Conservation (phyloP, 2,113 vertebrate genomes). For the Erpornis zantholeuca region DNA sequence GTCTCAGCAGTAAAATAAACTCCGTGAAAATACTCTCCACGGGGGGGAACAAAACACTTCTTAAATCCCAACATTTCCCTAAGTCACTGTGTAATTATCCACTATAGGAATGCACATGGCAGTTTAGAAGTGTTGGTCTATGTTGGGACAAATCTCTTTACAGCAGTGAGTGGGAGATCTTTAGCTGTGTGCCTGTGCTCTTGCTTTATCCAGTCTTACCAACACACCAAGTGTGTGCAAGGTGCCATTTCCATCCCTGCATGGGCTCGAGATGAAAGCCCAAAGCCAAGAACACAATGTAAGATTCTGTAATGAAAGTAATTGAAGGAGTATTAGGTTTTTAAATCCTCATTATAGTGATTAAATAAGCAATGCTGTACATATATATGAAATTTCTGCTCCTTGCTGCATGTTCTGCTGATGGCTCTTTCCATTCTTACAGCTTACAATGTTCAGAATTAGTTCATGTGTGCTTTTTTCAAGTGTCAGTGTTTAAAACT, state of each 20-base stretch:
- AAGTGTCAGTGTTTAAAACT: neutral
- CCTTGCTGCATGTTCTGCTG: neutral
- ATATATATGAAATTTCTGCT: neutral
- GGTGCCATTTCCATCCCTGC: fast-evolving
- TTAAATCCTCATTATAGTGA: neutral
- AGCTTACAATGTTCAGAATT: neutral
- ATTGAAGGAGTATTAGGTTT: neutral
- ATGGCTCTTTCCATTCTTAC: neutral
- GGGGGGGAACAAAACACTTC: fast-evolving
- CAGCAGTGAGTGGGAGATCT: neutral
- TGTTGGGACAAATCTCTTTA: neutral
- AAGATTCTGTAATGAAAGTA: neutral
- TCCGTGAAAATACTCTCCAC: neutral
- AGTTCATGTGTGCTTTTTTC: neutral
- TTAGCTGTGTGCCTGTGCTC: neutral
- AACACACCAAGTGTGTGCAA: fast-evolving
- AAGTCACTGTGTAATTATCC: neutral
- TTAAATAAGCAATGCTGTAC: neutral
- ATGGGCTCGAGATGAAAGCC: neutral
- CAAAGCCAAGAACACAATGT: neutral
- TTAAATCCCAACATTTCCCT: neutral
- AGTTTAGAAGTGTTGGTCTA: neutral
- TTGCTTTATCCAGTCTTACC: neutral
- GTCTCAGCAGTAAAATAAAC: neutral
- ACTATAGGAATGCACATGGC: neutral